Evolutionary conservation across 2,888 invertebrate genomes (phyloP), one percentile per base, ranked within the genome.

Genomic region (Ornithoptera priamus): DNA sequence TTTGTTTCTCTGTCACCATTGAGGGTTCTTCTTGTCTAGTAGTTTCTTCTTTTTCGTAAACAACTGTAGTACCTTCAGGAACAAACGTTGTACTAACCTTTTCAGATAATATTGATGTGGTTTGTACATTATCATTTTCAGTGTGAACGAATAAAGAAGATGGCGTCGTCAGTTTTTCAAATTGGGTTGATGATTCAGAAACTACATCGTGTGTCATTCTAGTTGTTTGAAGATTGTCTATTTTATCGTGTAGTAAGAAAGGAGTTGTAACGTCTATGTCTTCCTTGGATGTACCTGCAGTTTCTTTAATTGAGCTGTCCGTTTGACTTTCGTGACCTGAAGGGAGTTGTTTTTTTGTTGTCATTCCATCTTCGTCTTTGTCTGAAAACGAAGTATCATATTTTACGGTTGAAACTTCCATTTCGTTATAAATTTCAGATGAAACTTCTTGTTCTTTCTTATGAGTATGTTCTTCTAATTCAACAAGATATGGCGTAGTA

Each of bases 381-480:
- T 75, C 78, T 59, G 76, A 74, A 70, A 74, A 70, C n/a, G 72
- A 71, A 46, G 58, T 22, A 69, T 77, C 76, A 62, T 73, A 62
- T 57, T 57, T 62, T 63, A 69, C 66, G 24, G 76, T 78, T 36
- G 75, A 74, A 56, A 65, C 63, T 62, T 74, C 72, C 64, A 75
- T 73, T 46, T 80, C 77, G 60, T 70, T 50, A 68, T 77, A 60
- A 17, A 73, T 50, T 61, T 69, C 65, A 30, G 80, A 77, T 56
- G 84, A 74, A 36, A 67, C 69, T 18, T 80, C 81, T 69, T 82
- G 80, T 36, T 75, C 67, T 12, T 75, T 72, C 72, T 81, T 81
- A 73, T 86, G 87, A 8, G 85, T 84, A 69, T 89, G 88, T 75
- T 87, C 85, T 76, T 88, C 81, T 69, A 89, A 77, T 77, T 88